phyloP scores from a whole-genome alignment of 2,113 vertebrate species.

The Bagarius yarrelli region DNA sequence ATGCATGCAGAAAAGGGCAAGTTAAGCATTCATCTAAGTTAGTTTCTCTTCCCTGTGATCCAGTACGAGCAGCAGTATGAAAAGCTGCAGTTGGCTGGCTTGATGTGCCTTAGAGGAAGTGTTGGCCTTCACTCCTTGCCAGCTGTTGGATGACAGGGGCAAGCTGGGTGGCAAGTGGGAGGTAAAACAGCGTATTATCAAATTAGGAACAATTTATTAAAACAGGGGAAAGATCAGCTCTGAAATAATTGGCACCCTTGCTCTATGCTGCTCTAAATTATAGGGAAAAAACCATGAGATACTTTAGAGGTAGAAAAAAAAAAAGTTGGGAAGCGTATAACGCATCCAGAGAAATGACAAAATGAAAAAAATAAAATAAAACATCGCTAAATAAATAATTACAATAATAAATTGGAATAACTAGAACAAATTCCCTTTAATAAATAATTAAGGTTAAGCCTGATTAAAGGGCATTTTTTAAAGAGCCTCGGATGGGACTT shows the following conservation, averaged over 20 bases:
- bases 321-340: background rate
- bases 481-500: too few species aligned
- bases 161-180: background rate
- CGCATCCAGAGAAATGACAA: background rate
- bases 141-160: background rate
- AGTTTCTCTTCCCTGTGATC: background rate
- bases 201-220: background rate
- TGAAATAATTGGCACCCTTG: background rate
- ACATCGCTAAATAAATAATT: background rate
- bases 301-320: background rate
- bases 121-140: background rate
- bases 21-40: background rate
- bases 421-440: background rate
- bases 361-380: background rate
- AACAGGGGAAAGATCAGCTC: background rate
- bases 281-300: background rate
- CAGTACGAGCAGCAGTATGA: background rate
- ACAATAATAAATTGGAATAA: background rate
- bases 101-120: background rate
- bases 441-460: background rate
- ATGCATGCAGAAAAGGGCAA: background rate
- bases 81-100: background rate
- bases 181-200: background rate
- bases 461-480: background rate
- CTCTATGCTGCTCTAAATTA: background rate